Evolutionary conservation across 2,888 invertebrate genomes (phyloP), one percentile per base, ranked within the genome.

Genomic region (Acronicta alni): DNA sequence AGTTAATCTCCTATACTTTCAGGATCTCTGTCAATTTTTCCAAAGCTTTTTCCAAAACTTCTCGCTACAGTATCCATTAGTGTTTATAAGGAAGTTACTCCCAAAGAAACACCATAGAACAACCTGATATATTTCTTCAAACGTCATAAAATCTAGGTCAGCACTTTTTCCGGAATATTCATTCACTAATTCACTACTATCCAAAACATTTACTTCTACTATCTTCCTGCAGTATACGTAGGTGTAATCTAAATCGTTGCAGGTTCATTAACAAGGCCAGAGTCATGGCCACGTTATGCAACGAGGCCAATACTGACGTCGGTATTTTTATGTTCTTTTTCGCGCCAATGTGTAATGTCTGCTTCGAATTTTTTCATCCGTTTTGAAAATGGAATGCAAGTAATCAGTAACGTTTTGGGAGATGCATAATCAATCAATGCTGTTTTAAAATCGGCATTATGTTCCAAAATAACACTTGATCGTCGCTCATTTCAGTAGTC

Each of bases 251-350:
- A 41, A 26, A 30, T 54, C n/a, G 42, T 39, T 15, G 42, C 52
- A 44, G 62, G 65, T 75, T 80, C 75, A 77, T 66, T 72, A 67
- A 47, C 77, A 65, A 75, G 64, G 65, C 57, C 62, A 68, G 62
- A 64, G 70, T 76, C 81, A 77, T 49, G 74, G 77, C 44, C 75
- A 61, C 16, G n/a, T 54, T 56, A 32, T 16, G 18, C 32, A 67
- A 75, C 60, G 20, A 30, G 4, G 5, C 9, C 15, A 30, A 30
- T 32, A 35, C 43, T 39, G 57, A 59, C 56, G 59, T 57, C 20
- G 16, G 14, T 57, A 54, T 30, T 30, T 30, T 26, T 30, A 30
- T 18, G 39, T 56, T 65, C 46, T 43, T 56, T 57, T 51, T 67
- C 43, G 49, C 56, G 35, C 32, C 43, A 35, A 18, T 26, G 48